phyloP scores from a whole-genome alignment of 2,113 vertebrate genomes.

The Harpagus bidentatus region DNA sequence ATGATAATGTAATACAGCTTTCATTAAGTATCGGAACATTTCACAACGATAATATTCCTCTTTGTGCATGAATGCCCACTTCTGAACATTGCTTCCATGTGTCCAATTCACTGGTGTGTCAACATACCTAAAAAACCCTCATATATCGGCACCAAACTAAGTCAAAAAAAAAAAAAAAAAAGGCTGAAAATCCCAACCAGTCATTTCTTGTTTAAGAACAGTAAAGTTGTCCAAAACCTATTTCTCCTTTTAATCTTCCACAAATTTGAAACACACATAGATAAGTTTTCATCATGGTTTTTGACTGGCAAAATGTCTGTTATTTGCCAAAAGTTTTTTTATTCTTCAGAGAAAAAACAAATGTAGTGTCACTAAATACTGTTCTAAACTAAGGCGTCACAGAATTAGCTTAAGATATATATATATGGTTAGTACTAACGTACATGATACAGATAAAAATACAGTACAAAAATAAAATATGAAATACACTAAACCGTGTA shows the following conservation, averaged over 20 bases:
- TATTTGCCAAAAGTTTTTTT: background rate
- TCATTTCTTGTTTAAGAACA: background rate
- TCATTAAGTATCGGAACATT: background rate
- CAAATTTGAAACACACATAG: background rate
- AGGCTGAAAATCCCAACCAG: background rate
- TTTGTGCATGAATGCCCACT: background rate
- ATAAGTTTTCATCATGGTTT: background rate
- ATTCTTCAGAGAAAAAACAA: background rate
- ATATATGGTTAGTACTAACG: background rate
- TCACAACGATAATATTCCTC: background rate
- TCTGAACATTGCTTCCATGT: background rate
- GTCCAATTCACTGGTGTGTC: background rate
- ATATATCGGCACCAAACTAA: background rate
- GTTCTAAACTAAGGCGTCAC: background rate
- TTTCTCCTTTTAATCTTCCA: background rate
- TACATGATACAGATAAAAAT: background rate
- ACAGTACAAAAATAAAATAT: background rate
- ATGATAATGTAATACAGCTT: background rate
- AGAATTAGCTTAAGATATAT: background rate
- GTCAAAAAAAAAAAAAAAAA: background rate
- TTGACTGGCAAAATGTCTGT: background rate
- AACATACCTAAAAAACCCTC: background rate
- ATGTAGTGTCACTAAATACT: background rate
- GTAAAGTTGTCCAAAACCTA: background rate
- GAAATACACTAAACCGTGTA: background rate